A percentile compares a stretch with the other conserved stretches of the same genome.
These are phyloP conservation scores for Forbesichthys agassizii DNA, from an alignment of 2,113 vertebrate species.

Conservation along the genomic window DNA sequence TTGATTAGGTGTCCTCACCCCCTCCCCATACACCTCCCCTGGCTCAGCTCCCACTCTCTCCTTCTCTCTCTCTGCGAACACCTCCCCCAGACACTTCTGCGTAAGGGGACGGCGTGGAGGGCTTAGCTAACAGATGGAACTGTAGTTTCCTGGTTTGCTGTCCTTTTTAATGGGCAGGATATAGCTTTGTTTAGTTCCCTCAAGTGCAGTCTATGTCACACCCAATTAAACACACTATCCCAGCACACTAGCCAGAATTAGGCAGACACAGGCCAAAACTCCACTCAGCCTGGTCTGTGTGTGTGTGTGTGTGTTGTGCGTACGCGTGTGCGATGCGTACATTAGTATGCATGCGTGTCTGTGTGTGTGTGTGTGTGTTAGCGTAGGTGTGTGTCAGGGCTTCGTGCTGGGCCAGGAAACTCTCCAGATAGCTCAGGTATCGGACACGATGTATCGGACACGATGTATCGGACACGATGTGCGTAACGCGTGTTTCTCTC, in stretches of 20 bases:
- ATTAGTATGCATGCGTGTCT: constrained; percentile 11
- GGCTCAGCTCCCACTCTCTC: constrained; percentile 48
- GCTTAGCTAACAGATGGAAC: constrained; percentile 56
- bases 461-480: constrained; percentile 68
- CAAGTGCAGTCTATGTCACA: constrained; percentile 59
- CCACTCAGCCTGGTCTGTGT: constrained; percentile 54
- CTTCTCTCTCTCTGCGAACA: constrained; percentile 3
- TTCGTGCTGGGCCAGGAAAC: constrained; percentile 63
- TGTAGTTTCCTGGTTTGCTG: constrained; percentile 51
- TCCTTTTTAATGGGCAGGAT: constrained; percentile 58
- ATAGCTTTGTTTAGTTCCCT: constrained; percentile 64
- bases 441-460: constrained; percentile 53
- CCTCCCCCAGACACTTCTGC: constrained; percentile 15
- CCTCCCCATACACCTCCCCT: constrained; percentile 2
- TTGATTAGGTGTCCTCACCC: constrained; percentile 44
- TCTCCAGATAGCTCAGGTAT: constrained; percentile 79
- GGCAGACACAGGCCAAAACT: constrained; percentile 47
- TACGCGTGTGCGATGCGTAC: constrained; percentile 1
- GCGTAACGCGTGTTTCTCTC: constrained; percentile 62
- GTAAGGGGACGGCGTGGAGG: constrained; percentile 11
- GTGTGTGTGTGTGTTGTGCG: constrained; percentile 21
- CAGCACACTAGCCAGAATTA: constrained; percentile 58
- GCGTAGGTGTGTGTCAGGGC: constrained; percentile 38
- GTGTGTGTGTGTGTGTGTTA: constrained; percentile 27
- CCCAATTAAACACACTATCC: constrained; percentile 67